Percentiles rank a stretch among this genome's conserved stretches.
Conservation (phyloP, 2,797 vertebrate genomes). For the Micropoecilia bifurca region DNA sequence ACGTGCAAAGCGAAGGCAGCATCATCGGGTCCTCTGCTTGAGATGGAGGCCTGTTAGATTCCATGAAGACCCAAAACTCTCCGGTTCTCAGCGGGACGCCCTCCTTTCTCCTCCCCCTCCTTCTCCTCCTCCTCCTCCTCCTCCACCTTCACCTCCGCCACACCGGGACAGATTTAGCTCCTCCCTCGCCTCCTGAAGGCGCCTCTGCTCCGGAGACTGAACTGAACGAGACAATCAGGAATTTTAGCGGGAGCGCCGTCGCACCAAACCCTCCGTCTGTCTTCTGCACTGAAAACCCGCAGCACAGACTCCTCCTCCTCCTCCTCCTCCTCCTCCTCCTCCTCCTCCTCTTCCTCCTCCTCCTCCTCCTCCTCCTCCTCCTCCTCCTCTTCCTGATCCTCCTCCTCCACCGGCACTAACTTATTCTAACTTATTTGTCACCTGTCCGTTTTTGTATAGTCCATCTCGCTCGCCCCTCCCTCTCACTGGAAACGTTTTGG, state of each 20-base stretch:
- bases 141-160: conserved; percentile 31
- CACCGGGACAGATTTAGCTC: conserved; percentile 71
- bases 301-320: conserved; percentile 52
- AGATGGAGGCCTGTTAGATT: conserved; percentile 99
- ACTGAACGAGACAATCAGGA: conserved; percentile 94
- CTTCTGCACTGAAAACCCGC: conserved; percentile 81
- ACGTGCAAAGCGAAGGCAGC: conserved; percentile 97
- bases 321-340: conserved; percentile 25
- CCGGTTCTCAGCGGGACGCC: conserved; percentile 83
- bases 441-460: conserved; percentile 78
- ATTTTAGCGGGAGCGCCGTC: conserved; percentile 56
- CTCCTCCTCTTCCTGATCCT: too few species aligned
- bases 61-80: conserved; percentile 80
- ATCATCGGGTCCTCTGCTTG: conserved; percentile 93
- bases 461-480: conserved; percentile 37
- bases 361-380: not conserved
- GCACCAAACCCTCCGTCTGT: conserved; percentile 29
- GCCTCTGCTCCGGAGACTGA: conserved; percentile 87
- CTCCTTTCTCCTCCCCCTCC: conserved; percentile 39
- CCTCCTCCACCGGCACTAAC: conserved; percentile 58
- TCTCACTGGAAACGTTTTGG: conserved; percentile 68
- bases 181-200: conserved; percentile 82
- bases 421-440: conserved; percentile 85
- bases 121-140: conserved; percentile 5
- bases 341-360: conserved; percentile 33